Base-by-base conservation (phyloP, 2,888 invertebrate genomes). In the Andrena haemorrhoa region DNA sequence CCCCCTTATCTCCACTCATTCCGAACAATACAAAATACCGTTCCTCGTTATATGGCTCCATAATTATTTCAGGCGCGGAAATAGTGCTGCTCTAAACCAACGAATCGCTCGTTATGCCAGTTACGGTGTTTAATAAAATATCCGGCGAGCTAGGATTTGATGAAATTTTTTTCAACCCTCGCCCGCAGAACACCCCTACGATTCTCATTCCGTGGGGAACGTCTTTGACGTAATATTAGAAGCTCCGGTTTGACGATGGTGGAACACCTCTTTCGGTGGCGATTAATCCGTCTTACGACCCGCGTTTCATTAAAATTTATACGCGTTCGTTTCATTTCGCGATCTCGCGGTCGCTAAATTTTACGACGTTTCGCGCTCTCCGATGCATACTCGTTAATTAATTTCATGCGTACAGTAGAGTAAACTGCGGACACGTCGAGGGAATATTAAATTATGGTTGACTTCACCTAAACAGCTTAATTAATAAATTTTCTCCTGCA, bases 111-210 rank as follows among this genome's bases (percentile, higher is more conserved):
- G 10, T 41, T 41, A 51, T 3, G n/a, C 20, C 20, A 8, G 35
- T n/a, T 10, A n/a, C 47, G 49, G 33, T n/a, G 23, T 74, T 63
- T 78, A 68, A 75, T 78, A 74, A 78, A 78, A 75, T 75, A 74
- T 63, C 41, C 47, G 7, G 4, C 16, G 16, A 53, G 53, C 60
- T 53, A 61, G 60, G 61, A 63, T 78, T 61, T 61, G 31, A 65
- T 66, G 73, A 73, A 65, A 73, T 20, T 56, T 73, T 71, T 20
- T 64, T 49, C 20, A 33, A 64, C 16, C 16, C 74, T 10, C 2
- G 23, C 65, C 58, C 41, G 47, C 60, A 74, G 51, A 77, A 73
- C 65, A 77, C 65, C 66, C 23, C 47, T 63, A 33, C 53, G 16
- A 29, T 56, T 47, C 20, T n/a, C 53, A 23, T 26, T 61, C 10